Evolutionary conservation across 2,797 vertebrate genomes (phyloP).

Genomic region (Platalea minor): DNA sequence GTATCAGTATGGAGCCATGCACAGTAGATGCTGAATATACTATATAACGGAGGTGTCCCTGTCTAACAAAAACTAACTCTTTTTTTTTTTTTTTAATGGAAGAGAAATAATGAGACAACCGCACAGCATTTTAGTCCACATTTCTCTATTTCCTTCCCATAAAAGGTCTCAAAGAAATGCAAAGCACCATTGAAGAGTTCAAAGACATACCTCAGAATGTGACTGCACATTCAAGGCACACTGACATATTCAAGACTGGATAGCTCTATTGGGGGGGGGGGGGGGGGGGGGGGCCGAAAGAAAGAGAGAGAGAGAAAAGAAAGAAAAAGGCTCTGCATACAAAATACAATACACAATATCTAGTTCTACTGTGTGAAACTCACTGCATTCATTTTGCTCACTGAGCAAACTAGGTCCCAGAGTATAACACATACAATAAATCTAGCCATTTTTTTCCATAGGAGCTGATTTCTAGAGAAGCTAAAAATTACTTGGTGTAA

Average conservation of each 20-base stretch:
- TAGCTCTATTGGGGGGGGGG: slow-evolving; percentile 37
- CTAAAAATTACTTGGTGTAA: slow-evolving; percentile 58
- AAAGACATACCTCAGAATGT: slow-evolving; percentile 51
- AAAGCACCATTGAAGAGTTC: slow-evolving; percentile 63
- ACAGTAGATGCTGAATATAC: slow-evolving; percentile 5
- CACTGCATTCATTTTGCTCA: slow-evolving; percentile 51
- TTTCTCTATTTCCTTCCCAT: slow-evolving; percentile 57
- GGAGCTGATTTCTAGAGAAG: slow-evolving; percentile 38
- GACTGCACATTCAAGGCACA: slow-evolving; percentile 54
- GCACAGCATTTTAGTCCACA: slow-evolving; percentile 26
- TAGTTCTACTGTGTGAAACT: slow-evolving; percentile 31
- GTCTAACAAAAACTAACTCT: slow-evolving; percentile 31
- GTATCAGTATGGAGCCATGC: slow-evolving; percentile 26
- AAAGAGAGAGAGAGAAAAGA: neutral
- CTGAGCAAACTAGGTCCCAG: slow-evolving; percentile 29
- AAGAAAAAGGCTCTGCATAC: neutral
- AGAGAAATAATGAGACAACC: slow-evolving; percentile 45
- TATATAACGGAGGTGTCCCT: neutral
- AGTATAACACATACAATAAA: slow-evolving; percentile 30
- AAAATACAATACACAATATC: slow-evolving; percentile 38
- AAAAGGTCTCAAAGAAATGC: slow-evolving; percentile 66
- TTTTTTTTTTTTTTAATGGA: neutral
- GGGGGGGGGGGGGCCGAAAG: neutral
- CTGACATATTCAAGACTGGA: slow-evolving; percentile 45
- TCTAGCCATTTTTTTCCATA: slow-evolving; percentile 16